Conservation (phyloP, 2,797 vertebrate species). For the Carduelis carduelis region DNA sequence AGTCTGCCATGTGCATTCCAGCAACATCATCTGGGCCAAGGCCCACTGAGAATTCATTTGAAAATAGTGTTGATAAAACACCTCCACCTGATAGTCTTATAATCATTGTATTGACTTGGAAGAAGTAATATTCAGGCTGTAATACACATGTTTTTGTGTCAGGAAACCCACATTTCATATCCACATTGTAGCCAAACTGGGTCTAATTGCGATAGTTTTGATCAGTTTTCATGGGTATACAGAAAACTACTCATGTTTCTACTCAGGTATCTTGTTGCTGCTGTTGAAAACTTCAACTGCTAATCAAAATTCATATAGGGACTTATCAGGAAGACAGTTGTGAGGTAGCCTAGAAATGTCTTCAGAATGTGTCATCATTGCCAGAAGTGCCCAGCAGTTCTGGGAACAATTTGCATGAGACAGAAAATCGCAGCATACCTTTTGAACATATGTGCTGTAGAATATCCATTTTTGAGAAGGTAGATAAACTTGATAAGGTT, state of each 20-base stretch:
- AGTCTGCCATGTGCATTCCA: neutral
- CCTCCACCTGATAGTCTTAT: neutral
- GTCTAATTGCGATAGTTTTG: rapidly evolving
- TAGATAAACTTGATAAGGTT: neutral
- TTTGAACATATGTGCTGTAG: neutral
- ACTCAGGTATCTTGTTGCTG: neutral
- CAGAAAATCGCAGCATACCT: rapidly evolving
- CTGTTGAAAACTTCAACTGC: neutral
- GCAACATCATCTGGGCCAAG: neutral
- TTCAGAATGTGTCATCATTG: neutral
- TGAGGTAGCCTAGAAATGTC: neutral
- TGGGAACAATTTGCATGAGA: neutral
- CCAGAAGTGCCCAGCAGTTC: neutral
- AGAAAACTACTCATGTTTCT: neutral
- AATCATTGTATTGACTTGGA: neutral
- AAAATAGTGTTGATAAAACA: neutral
- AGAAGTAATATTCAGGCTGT: neutral
- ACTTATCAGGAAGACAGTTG: neutral
- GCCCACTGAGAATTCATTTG: rapidly evolving
- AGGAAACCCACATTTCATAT: neutral
- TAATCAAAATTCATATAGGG: neutral
- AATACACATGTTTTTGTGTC: neutral
- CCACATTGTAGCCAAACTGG: neutral
- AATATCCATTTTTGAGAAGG: neutral
- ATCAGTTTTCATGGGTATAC: neutral